phyloP scores from a whole-genome alignment of 30 jellyfish, hydroid and myxozoan species.

The Aurelia aurita complex sp. Pacific region DNA sequence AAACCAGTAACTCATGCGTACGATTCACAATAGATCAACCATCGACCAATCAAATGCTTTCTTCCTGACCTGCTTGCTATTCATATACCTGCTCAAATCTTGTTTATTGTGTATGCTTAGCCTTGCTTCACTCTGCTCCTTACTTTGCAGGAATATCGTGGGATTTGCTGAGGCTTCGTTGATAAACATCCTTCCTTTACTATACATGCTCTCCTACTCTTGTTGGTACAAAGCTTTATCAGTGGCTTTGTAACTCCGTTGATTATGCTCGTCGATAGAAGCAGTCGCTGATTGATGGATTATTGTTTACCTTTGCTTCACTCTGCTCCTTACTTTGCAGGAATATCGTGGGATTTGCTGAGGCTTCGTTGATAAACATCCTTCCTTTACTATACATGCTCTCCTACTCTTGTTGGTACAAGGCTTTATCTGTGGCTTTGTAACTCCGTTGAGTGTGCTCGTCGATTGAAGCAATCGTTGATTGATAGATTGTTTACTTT shows the following conservation, averaged over 20 bases:
- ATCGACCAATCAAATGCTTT: conserved; percentile 19
- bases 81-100: conserved; percentile 36
- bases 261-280: too few relatives aligned
- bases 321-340: background rate
- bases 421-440: too few relatives aligned
- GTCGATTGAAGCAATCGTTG: too few relatives aligned
- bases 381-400: too few relatives aligned
- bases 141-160: background rate
- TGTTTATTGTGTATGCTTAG: background rate
- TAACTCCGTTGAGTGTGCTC: too few relatives aligned
- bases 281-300: background rate
- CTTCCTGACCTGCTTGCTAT: conserved; percentile 38
- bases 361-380: too few relatives aligned
- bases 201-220: too few relatives aligned
- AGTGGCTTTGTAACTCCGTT: too few relatives aligned
- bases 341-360: too few relatives aligned
- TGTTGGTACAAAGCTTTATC: too few relatives aligned
- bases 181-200: background rate
- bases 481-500: background rate
- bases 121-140: background rate
- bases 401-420: too few relatives aligned
- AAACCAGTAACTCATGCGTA: conserved; percentile 29
- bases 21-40: conserved; percentile 43
- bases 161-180: too few relatives aligned
- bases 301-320: background rate